Evolutionary conservation across 2,888 invertebrate species (phyloP).

Genomic region (Gnatocerus cornutus): DNA sequence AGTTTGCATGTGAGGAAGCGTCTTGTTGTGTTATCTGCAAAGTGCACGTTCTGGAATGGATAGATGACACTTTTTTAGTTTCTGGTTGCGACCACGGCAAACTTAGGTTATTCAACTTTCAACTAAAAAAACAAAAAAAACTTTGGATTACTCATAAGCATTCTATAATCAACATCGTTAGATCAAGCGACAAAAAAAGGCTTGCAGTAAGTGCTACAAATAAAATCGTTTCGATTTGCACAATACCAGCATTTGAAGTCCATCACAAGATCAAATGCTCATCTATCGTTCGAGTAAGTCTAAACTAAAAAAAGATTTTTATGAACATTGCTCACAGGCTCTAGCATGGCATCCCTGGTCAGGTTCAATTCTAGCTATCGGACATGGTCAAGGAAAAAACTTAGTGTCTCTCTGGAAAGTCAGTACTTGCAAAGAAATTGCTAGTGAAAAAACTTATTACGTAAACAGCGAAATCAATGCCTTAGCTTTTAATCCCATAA

Average conservation of each 20-base stretch:
- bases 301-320: not conserved
- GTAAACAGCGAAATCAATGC: slow-evolving; percentile 1
- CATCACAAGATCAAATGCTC: not conserved
- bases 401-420: slow-evolving; percentile 13
- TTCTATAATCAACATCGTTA: slow-evolving; percentile 15
- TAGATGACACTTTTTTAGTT: not conserved
- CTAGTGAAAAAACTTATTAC: slow-evolving; percentile 7
- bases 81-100: slow-evolving; percentile 14
- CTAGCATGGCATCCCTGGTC: slow-evolving; percentile 43
- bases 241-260: not conserved
- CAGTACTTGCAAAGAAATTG: slow-evolving; percentile 6
- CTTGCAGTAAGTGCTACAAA: slow-evolving; percentile 12
- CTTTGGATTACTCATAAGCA: not conserved
- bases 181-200: slow-evolving; percentile 16
- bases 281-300: slow-evolving; percentile 14
- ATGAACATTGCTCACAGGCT: slow-evolving; percentile 7
- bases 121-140: too few species aligned
- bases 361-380: slow-evolving; percentile 17
- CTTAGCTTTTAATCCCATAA: slow-evolving; percentile 31
- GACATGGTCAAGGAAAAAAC: not conserved
- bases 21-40: not conserved
- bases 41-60: slow-evolving; percentile 19
- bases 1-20: slow-evolving; percentile 5
- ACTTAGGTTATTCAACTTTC: not conserved
- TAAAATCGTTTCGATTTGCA: slow-evolving; percentile 13